Evolutionary conservation across 2,888 invertebrate species (phyloP).

Genomic region (Aphodius sticticus): DNA sequence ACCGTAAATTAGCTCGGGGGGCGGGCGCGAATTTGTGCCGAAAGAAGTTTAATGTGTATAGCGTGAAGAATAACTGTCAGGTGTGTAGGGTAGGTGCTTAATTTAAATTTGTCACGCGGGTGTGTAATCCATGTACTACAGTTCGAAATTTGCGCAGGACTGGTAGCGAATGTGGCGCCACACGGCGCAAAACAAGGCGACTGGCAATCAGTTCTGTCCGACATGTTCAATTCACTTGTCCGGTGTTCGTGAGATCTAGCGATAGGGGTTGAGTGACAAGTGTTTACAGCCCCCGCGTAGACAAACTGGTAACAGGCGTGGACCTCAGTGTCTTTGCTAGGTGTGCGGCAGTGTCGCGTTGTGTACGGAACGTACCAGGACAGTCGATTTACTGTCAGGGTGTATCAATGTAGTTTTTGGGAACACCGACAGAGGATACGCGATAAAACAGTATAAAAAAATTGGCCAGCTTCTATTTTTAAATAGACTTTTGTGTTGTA

Average conservation of each 20-base stretch:
- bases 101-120: slow-evolving; percentile 37
- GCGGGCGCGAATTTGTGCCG: neutral
- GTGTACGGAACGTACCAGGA: slow-evolving; percentile 28
- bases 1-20: too few relatives aligned
- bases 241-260: slow-evolving; percentile 49
- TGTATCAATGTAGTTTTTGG: slow-evolving; percentile 59
- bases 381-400: slow-evolving; percentile 57
- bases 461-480: slow-evolving; percentile 59
- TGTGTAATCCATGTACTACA: slow-evolving; percentile 21
- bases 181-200: slow-evolving; percentile 33
- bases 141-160: slow-evolving; percentile 34
- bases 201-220: slow-evolving; percentile 48
- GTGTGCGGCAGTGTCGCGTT: slow-evolving; percentile 38
- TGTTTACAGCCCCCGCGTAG: slow-evolving; percentile 44
- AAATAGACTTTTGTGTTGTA: slow-evolving; percentile 59
- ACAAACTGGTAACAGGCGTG: slow-evolving; percentile 30
- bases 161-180: slow-evolving; percentile 35
- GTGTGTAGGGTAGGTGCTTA: slow-evolving; percentile 17
- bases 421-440: slow-evolving; percentile 58
- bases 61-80: neutral
- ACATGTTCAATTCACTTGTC: slow-evolving; percentile 58
- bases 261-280: slow-evolving; percentile 46
- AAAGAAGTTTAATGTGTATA: neutral
- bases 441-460: slow-evolving; percentile 53
- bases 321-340: slow-evolving; percentile 24